Evolutionary conservation across 2,113 vertebrate genomes (phyloP), one percentile per base, ranked within the genome.

Genomic region (Coptodon bakossiorum): DNA sequence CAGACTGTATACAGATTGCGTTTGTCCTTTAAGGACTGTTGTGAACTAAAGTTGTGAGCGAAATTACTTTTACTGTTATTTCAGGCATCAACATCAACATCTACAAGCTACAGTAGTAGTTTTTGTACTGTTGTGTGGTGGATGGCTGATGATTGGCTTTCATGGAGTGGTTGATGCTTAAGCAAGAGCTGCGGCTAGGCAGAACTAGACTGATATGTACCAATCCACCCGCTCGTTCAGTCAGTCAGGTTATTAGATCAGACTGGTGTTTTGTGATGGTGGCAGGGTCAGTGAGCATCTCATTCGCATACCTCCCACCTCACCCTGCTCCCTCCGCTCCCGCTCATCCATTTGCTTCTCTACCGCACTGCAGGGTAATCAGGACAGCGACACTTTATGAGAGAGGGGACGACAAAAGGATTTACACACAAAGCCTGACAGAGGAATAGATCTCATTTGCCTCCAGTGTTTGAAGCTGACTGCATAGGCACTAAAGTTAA

Each of bases 241-340:
- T 91, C 92, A 89, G 93, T 92, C 86, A 86, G 92, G 93, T 92
- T 93, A 96, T 96, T 94, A 95, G 95, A 96, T 95, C 89, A 91
- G 96, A 95, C 94, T 93, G 90, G 91, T 91, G 94, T 89, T 95
- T 96, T 93, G 91, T 91, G 93, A 95, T 94, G 90, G 89, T 93
- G 90, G 92, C 93, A 92, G 94, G 95, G 95, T 96, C 96, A 96
- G 84, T 95, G 95, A 96, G 94, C 95, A 95, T 95, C 92, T 93
- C 88, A 90, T 92, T 92, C 91, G 13, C 90, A 61, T 86, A 40
- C 54, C 82, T 78, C 36, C 54, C 78, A 27, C 56, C 81, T 76
- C 68, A 48, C 68, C 22, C 85, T 34, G 27, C 86, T 89, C 87
- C 82, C 89, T 87, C 88, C 87, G 43, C 63, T 52, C 84, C 91